phyloP scores from a whole-genome alignment of 2,797 vertebrate genomes.

The Takifugu ocellatus region DNA sequence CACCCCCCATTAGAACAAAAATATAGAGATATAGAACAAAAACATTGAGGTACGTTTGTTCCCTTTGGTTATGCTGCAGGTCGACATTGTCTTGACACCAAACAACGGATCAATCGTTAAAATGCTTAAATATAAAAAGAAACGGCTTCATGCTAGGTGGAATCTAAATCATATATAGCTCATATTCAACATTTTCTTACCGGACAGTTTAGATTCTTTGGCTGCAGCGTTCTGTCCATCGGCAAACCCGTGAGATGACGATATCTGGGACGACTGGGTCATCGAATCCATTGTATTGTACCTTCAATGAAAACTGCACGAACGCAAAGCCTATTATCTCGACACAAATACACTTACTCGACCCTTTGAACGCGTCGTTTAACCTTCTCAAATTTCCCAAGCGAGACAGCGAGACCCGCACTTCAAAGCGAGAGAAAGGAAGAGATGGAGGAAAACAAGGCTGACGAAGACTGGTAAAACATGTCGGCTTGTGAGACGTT shows the following conservation, averaged over 20 bases:
- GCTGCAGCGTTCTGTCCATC: conserved; percentile 74
- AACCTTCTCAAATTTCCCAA: conserved; percentile 40
- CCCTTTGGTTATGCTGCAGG: no score
- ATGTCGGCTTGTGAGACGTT: conserved; percentile 50
- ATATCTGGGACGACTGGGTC: conserved; percentile 79
- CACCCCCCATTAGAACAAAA: no score
- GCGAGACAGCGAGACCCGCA: neutral
- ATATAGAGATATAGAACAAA: no score
- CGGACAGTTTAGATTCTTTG: conserved; percentile 78
- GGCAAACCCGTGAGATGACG: conserved; percentile 76
- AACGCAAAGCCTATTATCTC: neutral
- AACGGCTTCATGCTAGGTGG: neutral
- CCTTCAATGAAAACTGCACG: conserved; percentile 29
- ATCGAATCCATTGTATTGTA: conserved; percentile 75
- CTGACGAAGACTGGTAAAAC: conserved; percentile 38
- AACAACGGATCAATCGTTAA: neutral
- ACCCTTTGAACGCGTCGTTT: conserved; percentile 8
- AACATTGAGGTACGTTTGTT: no score
- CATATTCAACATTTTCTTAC: conserved; percentile 60
- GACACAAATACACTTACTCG: no score
- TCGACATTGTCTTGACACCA: neutral
- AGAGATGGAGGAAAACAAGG: conserved; percentile 48
- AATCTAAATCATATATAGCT: no score
- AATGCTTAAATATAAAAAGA: neutral
- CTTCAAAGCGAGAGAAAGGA: neutral